These are phyloP conservation scores for Noturus placidus DNA, from an alignment of 2,113 vertebrate genomes.

Conservation along the genomic window DNA sequence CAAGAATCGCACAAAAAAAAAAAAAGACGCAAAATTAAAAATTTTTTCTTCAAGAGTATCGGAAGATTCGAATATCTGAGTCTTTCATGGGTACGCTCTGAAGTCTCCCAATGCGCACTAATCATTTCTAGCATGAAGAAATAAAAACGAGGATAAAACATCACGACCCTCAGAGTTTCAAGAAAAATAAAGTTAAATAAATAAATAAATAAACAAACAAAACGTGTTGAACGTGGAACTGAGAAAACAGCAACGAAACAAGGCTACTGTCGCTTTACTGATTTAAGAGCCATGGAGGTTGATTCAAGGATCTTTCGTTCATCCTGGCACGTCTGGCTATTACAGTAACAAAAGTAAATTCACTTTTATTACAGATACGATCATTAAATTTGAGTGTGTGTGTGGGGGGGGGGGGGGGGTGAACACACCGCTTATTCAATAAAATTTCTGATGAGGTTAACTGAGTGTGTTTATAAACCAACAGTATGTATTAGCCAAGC, in stretches of 20 bases:
- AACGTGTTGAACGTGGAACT: not conserved
- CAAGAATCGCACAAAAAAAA: slow-evolving; percentile 23
- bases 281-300: not conserved
- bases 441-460: not conserved
- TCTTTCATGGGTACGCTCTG: not conserved
- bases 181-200: not conserved
- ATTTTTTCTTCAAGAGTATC: not conserved
- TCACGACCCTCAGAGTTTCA: not conserved
- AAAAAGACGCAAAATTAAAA: slow-evolving; percentile 17
- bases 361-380: not conserved
- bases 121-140: not conserved
- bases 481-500: not conserved
- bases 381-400: not conserved
- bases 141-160: not conserved
- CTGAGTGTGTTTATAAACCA: not conserved
- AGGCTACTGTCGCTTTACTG: not conserved
- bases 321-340: not conserved
- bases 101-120: not conserved
- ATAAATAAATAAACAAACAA: not conserved
- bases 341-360: not conserved
- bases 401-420: no score
- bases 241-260: not conserved
- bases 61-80: slow-evolving; percentile 13
- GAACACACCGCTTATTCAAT: not conserved
- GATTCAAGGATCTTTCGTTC: not conserved